Evolutionary conservation across 2,888 invertebrate species (phyloP).

Genomic region (Iphiclides podalirius): DNA sequence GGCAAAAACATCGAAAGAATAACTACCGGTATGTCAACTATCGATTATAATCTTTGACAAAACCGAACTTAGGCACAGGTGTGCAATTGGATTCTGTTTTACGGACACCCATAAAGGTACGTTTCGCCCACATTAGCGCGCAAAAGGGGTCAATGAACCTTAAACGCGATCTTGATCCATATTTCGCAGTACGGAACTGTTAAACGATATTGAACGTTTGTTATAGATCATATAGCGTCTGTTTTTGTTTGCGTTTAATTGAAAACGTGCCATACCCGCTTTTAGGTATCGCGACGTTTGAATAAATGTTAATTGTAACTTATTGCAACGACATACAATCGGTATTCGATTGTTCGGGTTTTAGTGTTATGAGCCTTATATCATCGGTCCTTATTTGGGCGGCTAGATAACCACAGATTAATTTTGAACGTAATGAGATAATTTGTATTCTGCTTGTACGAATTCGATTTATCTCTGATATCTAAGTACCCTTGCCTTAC

Average conservation of each 20-base stretch:
- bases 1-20: too few relatives aligned
- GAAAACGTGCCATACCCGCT: background rate
- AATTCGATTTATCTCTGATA: background rate
- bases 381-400: slow-evolving; percentile 7
- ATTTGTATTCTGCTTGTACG: slow-evolving; percentile 8
- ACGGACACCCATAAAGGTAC: too few relatives aligned
- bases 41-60: background rate
- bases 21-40: too few relatives aligned
- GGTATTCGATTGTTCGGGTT: background rate
- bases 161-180: slow-evolving; percentile 17
- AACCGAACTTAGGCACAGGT: background rate
- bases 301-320: background rate
- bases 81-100: too few relatives aligned
- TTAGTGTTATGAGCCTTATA: background rate
- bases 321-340: background rate
- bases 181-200: slow-evolving; percentile 3
- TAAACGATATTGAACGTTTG: background rate
- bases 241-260: background rate
- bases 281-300: background rate
- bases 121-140: too few relatives aligned
- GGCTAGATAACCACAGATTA: background rate
- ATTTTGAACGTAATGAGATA: slow-evolving; percentile 10
- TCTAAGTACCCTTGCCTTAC: too few relatives aligned
- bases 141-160: slow-evolving; percentile 21
- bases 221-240: background rate